Conservation (phyloP, 2,888 invertebrate genomes). For the Chromoteleia sp. region DNA sequence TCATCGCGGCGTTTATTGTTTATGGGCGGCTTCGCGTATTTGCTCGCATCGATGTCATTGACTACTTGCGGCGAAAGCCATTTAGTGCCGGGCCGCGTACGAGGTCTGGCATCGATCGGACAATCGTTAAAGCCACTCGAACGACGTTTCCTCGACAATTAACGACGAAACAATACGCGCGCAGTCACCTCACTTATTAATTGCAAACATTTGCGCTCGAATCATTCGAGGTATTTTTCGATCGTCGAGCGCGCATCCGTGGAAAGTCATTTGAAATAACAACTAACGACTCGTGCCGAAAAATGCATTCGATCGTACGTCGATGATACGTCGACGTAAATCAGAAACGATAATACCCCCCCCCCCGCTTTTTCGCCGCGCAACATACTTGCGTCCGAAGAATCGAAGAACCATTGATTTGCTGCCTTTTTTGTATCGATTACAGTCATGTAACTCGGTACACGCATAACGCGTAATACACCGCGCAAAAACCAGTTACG, state of each 20-base stretch:
- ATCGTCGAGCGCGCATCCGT: too few species aligned
- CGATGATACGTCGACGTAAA: constrained; percentile 11
- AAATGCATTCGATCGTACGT: not conserved
- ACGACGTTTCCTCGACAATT: constrained; percentile 78
- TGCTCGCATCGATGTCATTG: constrained; percentile 25
- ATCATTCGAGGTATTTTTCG: too few species aligned
- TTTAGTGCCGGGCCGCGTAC: constrained; percentile 39
- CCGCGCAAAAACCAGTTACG: constrained; percentile 48
- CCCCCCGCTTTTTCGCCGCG: not conserved
- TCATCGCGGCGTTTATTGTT: constrained; percentile 26
- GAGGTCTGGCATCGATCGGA: constrained; percentile 52
- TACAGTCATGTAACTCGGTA: constrained; percentile 45
- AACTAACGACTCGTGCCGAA: not conserved
- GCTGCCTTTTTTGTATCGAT: constrained; percentile 39
- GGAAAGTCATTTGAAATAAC: too few species aligned
- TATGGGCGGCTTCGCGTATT: constrained; percentile 10
- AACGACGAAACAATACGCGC: constrained; percentile 76
- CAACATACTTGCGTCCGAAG: constrained; percentile 21
- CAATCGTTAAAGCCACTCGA: constrained; percentile 76
- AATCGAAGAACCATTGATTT: constrained; percentile 49
- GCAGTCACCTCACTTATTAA: not conserved
- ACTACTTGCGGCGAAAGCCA: constrained; percentile 29
- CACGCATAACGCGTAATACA: constrained; percentile 42
- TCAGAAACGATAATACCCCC: constrained; percentile 20
- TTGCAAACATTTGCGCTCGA: not conserved